These are phyloP conservation scores for Seira ritae DNA, from an alignment of 2,888 invertebrate species.

Conservation along the genomic window DNA sequence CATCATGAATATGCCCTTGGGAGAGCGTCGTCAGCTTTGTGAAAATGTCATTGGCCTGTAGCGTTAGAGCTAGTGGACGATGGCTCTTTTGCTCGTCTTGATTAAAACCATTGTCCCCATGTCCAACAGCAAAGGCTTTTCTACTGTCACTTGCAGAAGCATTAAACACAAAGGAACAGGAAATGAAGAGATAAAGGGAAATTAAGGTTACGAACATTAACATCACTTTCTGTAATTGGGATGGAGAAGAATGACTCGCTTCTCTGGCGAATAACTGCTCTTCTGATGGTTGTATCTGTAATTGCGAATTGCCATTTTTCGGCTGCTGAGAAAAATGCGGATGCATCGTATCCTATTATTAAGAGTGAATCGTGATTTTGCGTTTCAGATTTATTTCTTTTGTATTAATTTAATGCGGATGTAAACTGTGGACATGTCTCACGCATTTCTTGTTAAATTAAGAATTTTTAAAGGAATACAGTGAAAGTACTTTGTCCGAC, in stretches of 20 bases:
- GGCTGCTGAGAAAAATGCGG: background rate
- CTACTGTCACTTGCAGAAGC: slow-evolving; percentile 9
- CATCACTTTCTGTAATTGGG: slow-evolving; percentile 15
- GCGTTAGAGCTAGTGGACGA: background rate
- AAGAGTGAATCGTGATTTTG: background rate
- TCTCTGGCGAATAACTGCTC: background rate
- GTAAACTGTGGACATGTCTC: background rate
- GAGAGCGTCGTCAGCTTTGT: slow-evolving; percentile 31
- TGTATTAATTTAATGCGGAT: background rate
- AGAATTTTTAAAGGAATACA: too few species aligned
- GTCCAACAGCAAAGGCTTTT: background rate
- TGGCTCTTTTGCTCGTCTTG: background rate
- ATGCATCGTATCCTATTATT: background rate
- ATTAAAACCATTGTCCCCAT: background rate
- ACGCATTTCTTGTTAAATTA: background rate
- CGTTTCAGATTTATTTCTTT: background rate
- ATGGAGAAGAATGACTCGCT: background rate
- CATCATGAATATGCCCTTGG: slow-evolving; percentile 52
- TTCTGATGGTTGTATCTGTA: background rate
- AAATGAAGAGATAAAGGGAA: slow-evolving; percentile 48
- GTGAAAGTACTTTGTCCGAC: too few species aligned
- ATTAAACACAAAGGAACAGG: slow-evolving; percentile 35
- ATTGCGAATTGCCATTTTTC: background rate
- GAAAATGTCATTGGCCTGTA: slow-evolving; percentile 53
- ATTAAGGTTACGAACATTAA: slow-evolving; percentile 45